Evolutionary conservation across 1,140 invertebrate species (phyloP), one percentile per base, ranked within the genome.

Genomic region (Pteromalus puparum): DNA sequence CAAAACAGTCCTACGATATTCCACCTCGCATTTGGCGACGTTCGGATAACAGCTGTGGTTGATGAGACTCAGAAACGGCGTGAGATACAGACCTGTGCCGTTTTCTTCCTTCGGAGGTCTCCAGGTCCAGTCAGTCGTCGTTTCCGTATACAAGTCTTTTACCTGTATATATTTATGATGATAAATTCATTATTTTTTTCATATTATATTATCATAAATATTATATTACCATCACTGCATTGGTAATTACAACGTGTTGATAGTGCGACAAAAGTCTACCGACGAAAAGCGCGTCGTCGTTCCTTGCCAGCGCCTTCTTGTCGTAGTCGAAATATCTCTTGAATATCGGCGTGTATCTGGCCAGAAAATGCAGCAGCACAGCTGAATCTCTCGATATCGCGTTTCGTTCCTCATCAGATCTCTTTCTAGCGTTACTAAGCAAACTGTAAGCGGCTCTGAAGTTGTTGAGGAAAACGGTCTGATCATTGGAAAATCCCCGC

Each of bases 21-120:
- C 24, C 18, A 30, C 79, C 34, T 82, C 79, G 48, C 84, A 85
- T 30, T 34, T 85, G 2, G 42, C 30, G 2, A 82, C 67, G 48
- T 85, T 85, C 12, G 84, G 84, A 73, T 68, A 65, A 38, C 84
- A 85, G 24, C 84, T 85, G 28, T 82, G 79, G 76, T 85, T 85
- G 21, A 82, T 4, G 42, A 85, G 75, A 73, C 80, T 82, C 12
- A 85, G 42, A 75, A 77, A 81, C 28, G 78, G 79, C 15, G 7
- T 77, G 5, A 85, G 67, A 53, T 85, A 81, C 21, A 81, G 21
- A 7, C 78, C 83, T 9, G 72, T 68, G n/a, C 79, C 65, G 24
- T 75, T 76, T n/a, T 76, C 61, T 30, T 85, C 83, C 26, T 67
- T 67, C 9, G 61, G 70, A 21, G 42, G 26, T 75, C n/a, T 67